Evolutionary conservation across 2,888 invertebrate species (phyloP).

Genomic region (Pemphredon lugubris): DNA sequence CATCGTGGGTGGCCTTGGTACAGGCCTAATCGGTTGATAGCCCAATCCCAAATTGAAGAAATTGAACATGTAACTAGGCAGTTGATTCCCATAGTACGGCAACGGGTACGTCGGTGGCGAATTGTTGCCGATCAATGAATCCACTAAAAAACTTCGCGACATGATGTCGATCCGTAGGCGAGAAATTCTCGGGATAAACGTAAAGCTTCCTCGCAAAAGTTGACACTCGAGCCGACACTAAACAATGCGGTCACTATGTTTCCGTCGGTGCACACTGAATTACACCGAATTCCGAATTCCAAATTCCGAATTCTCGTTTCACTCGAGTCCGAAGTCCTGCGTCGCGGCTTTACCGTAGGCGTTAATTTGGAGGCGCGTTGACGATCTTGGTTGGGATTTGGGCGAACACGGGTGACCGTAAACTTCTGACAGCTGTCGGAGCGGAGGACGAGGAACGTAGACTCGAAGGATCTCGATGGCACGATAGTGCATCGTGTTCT

Average conservation of each 20-base stretch:
- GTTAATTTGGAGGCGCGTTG: too few relatives aligned
- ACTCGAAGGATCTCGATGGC: slow-evolving; percentile 32
- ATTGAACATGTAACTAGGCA: slow-evolving; percentile 81
- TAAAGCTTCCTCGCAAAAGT: neutral
- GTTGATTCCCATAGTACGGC: slow-evolving; percentile 78
- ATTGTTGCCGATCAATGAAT: slow-evolving; percentile 88
- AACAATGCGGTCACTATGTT: slow-evolving; percentile 15
- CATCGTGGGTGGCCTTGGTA: slow-evolving; percentile 72
- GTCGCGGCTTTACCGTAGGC: too few relatives aligned
- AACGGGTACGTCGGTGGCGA: slow-evolving; percentile 82
- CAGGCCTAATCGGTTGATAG: slow-evolving; percentile 76
- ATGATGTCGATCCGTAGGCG: slow-evolving; percentile 81
- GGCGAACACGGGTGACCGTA: too few relatives aligned
- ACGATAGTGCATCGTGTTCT: slow-evolving; percentile 70
- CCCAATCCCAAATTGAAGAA: slow-evolving; percentile 77
- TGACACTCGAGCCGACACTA: slow-evolving; percentile 30
- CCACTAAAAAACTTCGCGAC: slow-evolving; percentile 92
- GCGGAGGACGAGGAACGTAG: neutral
- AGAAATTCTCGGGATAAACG: slow-evolving; percentile 3
- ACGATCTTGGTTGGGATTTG: too few relatives aligned
- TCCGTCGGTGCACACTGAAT: neutral
- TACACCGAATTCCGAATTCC: neutral
- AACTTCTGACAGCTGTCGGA: too few relatives aligned
- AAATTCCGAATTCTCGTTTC: neutral
- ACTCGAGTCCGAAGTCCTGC: too few relatives aligned